These are phyloP conservation scores for Cordilura impudica DNA, from an alignment of 2,888 invertebrate species.

Conservation along the genomic window DNA sequence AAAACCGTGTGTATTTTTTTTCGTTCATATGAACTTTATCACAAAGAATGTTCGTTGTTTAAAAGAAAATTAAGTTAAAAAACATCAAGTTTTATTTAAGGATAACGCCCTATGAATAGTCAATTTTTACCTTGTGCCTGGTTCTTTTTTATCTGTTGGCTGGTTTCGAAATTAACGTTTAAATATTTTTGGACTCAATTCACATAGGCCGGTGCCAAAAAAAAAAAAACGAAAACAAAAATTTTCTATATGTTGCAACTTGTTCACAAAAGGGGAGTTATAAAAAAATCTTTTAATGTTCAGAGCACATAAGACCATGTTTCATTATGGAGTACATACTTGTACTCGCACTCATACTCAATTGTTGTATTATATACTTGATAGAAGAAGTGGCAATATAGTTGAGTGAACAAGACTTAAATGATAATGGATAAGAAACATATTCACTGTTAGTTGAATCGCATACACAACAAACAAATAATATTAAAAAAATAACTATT, in stretches of 20 bases:
- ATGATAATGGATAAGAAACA: constrained; percentile 47
- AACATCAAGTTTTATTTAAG: constrained; percentile 37
- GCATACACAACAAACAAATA: neutral
- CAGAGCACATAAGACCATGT: neutral
- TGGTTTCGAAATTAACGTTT: constrained; percentile 57
- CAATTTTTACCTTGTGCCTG: constrained; percentile 11
- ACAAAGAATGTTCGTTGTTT: constrained; percentile 36
- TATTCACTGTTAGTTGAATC: constrained; percentile 25
- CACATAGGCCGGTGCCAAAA: constrained; percentile 75
- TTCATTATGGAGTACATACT: neutral
- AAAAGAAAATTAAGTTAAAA: constrained; percentile 20
- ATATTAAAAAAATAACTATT: neutral
- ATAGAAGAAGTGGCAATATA: constrained; percentile 35
- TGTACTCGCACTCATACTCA: neutral
- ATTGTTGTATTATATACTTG: constrained; percentile 6
- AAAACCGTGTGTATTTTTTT: neutral
- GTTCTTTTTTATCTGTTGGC: neutral
- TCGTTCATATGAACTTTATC: constrained; percentile 47
- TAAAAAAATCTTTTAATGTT: constrained; percentile 21
- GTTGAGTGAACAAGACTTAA: constrained; percentile 38
- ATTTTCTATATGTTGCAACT: neutral
- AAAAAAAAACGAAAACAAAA: neutral
- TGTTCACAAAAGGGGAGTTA: constrained; percentile 11
- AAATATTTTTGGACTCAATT: constrained; percentile 73
- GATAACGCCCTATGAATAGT: constrained; percentile 42